Base-by-base conservation (phyloP, 1,140 invertebrate species). In the Diabrotica virgifera region DNA sequence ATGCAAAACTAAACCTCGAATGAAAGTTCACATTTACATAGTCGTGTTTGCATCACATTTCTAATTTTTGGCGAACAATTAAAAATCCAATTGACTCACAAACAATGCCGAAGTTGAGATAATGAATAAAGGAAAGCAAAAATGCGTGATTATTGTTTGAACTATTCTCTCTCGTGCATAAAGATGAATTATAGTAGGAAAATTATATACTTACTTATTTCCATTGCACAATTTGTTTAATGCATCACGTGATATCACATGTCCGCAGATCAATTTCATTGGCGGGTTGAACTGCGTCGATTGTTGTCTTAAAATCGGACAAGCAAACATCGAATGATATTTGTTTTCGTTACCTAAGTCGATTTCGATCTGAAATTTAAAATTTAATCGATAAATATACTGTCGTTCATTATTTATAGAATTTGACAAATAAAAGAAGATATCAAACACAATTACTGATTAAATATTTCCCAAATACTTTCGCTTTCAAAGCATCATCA, bases 251-350 rank as follows among this genome's bases (percentile, higher is more conserved):
- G 96, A 98, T 69, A 99, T 99, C 52, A 98, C 97, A 83, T 99
- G 97, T 24, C 97, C 97, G 82, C 97, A 99, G 0, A 94, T 88
- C 40, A 99, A 83, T 70, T 94, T 86, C 91, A 99, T 97, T 11
- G 97, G 97, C 62, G 97, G 97, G 85, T 99, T 99, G 66, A 87
- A 87, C 71, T 99, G 95, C 9, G 94, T 95, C 55, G 93, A 95
- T 80, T 99, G 97, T 80, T 98, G 95, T 50, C 96, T 86, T 55
- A 99, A 83, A 74, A 99, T 99, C 11, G 97, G 97, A 81, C 97
- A 99, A 9, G 97, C 96, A 82, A 99, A 99, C 69, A 98, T 92
- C 36, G 96, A 98, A 82, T 99, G 97, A 79, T 96, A 98, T 70
- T 93, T 88, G 70, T 89, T 90, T 56, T 94, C 91, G 67, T 87